Evolutionary conservation across 2,797 vertebrate genomes (phyloP), one percentile per base, ranked within the genome.

Genomic region (Brotula barbata): DNA sequence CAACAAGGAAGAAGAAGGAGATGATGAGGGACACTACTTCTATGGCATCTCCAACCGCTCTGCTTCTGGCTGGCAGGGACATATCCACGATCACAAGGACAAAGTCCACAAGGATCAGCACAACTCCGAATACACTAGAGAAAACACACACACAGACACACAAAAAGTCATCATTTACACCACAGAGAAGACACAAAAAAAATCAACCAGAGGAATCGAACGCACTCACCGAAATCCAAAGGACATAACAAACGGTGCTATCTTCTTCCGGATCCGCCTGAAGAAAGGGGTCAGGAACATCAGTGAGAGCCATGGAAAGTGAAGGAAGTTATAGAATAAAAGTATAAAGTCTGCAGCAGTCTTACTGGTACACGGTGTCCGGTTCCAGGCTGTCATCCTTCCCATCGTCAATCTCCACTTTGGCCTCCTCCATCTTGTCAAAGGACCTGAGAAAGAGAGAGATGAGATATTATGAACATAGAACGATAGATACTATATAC

Each of bases 51-150:
- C 89, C 87, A 19, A 89, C 67, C 9, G 68, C 48, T 49, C 47
- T 68, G 52, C 72, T 84, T 55, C 39, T 73, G 0, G 65, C 21
- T 28, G 71, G 46, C 34, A 92, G 47, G 3, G 90, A 58, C 7
- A 97, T 63, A 64, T 95, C 94, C 70, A 90, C 73, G 57, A 96
- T 83, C 59, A 97, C 87, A 10, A 96, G 75, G 55, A 88, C 46
- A 19, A 98, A 82, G 77, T 98, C 95, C 86, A 97, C 86, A 9
- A 98, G 44, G 73, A 96, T 93, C 70, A 99, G 92, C 1, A 94
- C 59, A 75, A 97, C 71, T 63, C 94, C 95, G 85, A 98, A 94
- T 23, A 95, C 56, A 68, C 96, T 98, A 60, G 1, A 25, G 11
- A 13, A 25, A 15, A 42, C 10, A 62, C 14, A 31, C 1, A 53